These are phyloP conservation scores for Sarcophaga rosellei DNA, from an alignment of 2,888 invertebrate species.

Conservation along the genomic window DNA sequence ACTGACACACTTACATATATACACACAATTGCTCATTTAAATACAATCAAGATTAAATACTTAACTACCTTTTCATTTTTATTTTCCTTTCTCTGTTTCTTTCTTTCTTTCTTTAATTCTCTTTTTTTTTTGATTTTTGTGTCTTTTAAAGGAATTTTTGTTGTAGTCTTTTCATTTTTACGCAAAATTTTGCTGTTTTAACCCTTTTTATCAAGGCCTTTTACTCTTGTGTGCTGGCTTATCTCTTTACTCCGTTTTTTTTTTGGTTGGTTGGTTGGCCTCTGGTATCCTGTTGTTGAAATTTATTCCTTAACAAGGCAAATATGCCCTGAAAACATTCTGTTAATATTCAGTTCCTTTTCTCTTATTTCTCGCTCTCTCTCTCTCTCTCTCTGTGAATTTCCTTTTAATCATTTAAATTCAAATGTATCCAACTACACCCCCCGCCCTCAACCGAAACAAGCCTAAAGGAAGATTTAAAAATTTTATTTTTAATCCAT, in stretches of 20 bases:
- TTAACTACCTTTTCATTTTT: slow-evolving; percentile 2
- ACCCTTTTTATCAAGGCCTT: neutral
- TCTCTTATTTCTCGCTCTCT: too few species aligned
- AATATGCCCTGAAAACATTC: slow-evolving; percentile 29
- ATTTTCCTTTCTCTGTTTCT: neutral
- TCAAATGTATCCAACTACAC: neutral
- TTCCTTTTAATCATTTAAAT: slow-evolving; percentile 1
- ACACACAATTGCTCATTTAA: slow-evolving; percentile 1
- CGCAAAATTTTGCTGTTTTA: slow-evolving; percentile 5
- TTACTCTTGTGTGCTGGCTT: neutral
- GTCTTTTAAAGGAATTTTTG: neutral
- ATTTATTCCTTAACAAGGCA: slow-evolving; percentile 18
- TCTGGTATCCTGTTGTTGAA: neutral
- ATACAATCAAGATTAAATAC: slow-evolving; percentile 14
- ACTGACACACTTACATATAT: neutral
- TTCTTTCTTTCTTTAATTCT: too few species aligned
- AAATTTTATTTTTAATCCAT: too few species aligned
- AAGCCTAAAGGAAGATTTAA: neutral
- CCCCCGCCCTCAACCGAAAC: neutral
- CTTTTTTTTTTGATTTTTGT: too few species aligned
- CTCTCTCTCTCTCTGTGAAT: neutral
- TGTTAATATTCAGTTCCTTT: neutral
- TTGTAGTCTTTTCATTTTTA: slow-evolving; percentile 27
- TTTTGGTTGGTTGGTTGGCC: neutral
- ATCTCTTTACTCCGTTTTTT: neutral